Percentiles rank a stretch among this genome's conserved stretches.
These are phyloP conservation scores for Morone saxatilis DNA, from an alignment of 2,113 vertebrate genomes.

Conservation along the genomic window DNA sequence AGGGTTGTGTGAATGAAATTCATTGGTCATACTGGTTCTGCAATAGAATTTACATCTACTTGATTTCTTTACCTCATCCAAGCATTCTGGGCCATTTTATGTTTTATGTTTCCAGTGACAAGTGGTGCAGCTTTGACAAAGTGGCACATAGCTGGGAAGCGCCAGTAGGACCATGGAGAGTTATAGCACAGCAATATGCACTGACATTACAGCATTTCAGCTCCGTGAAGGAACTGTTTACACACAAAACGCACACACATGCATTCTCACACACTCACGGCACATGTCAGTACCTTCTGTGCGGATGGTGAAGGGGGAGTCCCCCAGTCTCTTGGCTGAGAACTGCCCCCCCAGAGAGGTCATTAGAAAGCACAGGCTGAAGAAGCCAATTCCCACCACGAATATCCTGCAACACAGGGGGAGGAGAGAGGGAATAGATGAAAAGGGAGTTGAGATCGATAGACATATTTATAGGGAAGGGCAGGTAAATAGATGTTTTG, in stretches of 20 bases:
- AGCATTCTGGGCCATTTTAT: neutral
- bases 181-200: constrained; percentile 19
- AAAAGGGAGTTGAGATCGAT: constrained; percentile 29
- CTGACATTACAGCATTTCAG: constrained; percentile 50
- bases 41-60: constrained; percentile 11
- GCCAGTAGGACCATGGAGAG: constrained; percentile 23
- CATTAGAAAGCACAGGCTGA: constrained; percentile 99
- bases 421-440: constrained; percentile 41
- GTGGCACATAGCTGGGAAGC: constrained; percentile 30
- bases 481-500: constrained; percentile 50
- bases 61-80: constrained; percentile 13
- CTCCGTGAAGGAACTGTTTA: constrained; percentile 20
- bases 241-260: constrained; percentile 24
- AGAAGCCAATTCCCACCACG: constrained; percentile 96
- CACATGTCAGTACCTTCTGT: constrained; percentile 90
- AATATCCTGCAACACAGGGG: constrained; percentile 90
- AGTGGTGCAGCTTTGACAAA: constrained; percentile 24
- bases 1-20: constrained; percentile 26
- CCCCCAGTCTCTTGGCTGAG: constrained; percentile 93
- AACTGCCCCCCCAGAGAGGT: constrained; percentile 97
- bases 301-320: constrained; percentile 96
- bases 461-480: constrained; percentile 31
- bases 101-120: constrained; percentile 22
- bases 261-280: neutral
- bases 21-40: neutral